These are phyloP conservation scores for Aricia agestis DNA, from an alignment of 1,140 invertebrate genomes.

Conservation along the genomic window DNA sequence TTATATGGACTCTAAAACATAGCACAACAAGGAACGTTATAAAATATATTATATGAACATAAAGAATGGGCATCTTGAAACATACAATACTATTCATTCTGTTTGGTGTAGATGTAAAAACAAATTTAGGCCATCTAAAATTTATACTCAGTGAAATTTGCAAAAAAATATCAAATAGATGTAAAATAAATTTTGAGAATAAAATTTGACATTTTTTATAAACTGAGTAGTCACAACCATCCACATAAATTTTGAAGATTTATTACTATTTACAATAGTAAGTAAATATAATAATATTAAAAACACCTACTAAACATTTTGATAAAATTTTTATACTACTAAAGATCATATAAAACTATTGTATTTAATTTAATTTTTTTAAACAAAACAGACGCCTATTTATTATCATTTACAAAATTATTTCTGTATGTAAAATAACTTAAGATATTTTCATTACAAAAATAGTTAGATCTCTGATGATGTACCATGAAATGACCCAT, in stretches of 20 bases:
- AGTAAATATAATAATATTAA: conserved; percentile 5
- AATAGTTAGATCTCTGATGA: conserved; percentile 7
- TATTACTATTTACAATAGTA: conserved; percentile 8
- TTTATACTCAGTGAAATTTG: background rate
- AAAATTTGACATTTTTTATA: conserved; percentile 2
- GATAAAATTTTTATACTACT: conserved; percentile 2
- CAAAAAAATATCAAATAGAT: background rate
- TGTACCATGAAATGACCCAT: background rate
- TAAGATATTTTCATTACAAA: conserved; percentile 1
- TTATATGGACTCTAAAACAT: background rate
- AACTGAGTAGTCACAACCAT: conserved; percentile 11
- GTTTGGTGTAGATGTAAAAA: too few species aligned
- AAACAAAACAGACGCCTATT: background rate
- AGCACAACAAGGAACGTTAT: background rate
- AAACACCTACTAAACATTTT: conserved; percentile 1
- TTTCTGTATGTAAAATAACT: background rate
- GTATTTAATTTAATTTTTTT: background rate
- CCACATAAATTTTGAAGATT: conserved; percentile 5
- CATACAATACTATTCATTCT: too few species aligned
- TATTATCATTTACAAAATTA: background rate
- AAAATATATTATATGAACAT: background rate
- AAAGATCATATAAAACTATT: conserved; percentile 12
- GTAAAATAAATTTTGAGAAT: background rate
- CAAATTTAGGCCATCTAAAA: background rate
- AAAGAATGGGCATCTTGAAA: background rate